Evolutionary conservation across 2,797 vertebrate species (phyloP).

Genomic region (Octomys mimax): DNA sequence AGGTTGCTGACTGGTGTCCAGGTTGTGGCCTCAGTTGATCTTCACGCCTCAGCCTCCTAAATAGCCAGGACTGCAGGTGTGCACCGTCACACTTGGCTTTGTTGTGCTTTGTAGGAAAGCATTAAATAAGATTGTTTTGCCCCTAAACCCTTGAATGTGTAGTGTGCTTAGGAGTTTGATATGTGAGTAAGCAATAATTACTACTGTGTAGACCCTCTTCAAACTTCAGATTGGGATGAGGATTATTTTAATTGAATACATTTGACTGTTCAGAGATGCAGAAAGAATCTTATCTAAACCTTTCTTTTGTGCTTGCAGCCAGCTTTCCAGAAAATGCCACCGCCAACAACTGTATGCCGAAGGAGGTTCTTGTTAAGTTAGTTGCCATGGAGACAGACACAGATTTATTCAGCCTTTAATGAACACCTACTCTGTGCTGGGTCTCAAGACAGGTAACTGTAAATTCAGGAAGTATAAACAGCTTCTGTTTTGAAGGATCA

Average conservation of each 20-base stretch:
- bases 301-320: neutral
- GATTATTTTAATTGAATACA: slow-evolving; percentile 45
- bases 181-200: neutral
- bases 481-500: neutral
- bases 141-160: slow-evolving; percentile 9
- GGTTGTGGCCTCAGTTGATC: neutral
- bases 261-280: neutral
- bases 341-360: neutral
- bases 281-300: neutral
- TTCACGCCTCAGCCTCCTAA: neutral
- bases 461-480: slow-evolving; percentile 4
- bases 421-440: neutral
- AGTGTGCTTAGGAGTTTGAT: neutral
- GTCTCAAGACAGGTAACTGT: neutral
- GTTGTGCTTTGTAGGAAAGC: slow-evolving; percentile 33
- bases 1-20: neutral
- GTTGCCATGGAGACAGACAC: neutral
- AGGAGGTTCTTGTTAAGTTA: slow-evolving; percentile 18
- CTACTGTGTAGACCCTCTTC: neutral
- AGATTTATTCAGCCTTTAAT: neutral
- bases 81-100: neutral
- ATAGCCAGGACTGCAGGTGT: neutral
- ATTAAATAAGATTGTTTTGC: neutral
- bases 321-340: neutral
- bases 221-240: neutral